Evolutionary conservation across 23 tunicate species (phyloP).

Genomic region (Diplosoma virens): DNA sequence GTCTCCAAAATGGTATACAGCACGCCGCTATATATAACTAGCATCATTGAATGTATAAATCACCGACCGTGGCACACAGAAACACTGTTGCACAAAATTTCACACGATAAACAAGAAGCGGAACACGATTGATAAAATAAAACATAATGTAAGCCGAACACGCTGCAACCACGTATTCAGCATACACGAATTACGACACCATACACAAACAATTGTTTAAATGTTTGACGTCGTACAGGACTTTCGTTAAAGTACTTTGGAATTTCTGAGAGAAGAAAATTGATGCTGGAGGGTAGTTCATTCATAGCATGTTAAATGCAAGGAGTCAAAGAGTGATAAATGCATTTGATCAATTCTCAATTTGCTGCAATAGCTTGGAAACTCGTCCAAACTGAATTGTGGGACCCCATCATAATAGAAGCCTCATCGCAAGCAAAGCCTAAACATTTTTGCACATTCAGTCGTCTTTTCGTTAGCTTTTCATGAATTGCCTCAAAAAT

Average conservation of each 20-base stretch:
- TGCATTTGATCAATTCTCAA: conserved; percentile 1
- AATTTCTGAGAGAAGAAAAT: neutral
- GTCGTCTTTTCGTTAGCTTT: neutral
- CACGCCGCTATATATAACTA: too few species aligned
- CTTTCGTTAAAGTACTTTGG: conserved; percentile 28
- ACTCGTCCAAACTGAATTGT: conserved; percentile 47
- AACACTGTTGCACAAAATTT: too few species aligned
- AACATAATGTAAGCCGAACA: too few species aligned
- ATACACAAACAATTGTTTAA: too few species aligned
- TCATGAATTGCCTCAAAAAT: conserved; percentile 22
- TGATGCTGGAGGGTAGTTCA: conserved; percentile 11
- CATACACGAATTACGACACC: too few species aligned
- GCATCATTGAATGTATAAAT: too few species aligned
- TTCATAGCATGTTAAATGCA: conserved; percentile 16
- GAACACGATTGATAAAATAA: too few species aligned
- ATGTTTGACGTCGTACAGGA: conserved; percentile 12
- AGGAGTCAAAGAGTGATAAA: conserved; percentile 31
- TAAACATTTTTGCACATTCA: neutral
- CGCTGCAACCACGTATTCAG: too few species aligned
- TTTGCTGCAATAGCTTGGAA: conserved; percentile 1
- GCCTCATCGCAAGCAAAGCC: conserved; percentile 32
- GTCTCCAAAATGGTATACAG: too few species aligned
- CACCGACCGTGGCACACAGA: too few species aligned
- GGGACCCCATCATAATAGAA: conserved; percentile 34
- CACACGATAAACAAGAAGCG: too few species aligned